Evolutionary conservation across 2,888 invertebrate genomes (phyloP).

Genomic region (Andrena bucephala): DNA sequence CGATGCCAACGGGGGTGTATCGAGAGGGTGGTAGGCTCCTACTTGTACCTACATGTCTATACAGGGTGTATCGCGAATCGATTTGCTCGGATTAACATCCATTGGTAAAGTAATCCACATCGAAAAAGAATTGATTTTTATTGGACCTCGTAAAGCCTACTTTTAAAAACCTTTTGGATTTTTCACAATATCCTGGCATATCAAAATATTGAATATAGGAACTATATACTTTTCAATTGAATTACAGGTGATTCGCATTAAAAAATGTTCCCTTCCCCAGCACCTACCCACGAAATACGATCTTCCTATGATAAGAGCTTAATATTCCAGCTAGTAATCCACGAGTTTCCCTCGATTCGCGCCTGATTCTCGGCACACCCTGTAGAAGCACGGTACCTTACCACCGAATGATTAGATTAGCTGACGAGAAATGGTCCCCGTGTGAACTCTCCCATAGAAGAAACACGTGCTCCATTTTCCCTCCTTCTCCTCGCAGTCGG

Average conservation of each 20-base stretch:
- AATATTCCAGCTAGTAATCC: neutral
- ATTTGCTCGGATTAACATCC: conserved; percentile 5
- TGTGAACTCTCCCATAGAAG: conserved; percentile 80
- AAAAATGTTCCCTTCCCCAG: too few relatives aligned
- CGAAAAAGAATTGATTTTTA: neutral
- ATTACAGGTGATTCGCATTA: too few relatives aligned
- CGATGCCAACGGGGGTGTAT: conserved; percentile 63
- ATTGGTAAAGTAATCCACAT: neutral
- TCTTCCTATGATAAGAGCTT: too few relatives aligned
- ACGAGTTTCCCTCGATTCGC: neutral
- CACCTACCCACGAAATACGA: too few relatives aligned
- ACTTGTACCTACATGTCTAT: conserved; percentile 33
- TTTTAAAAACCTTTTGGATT: too few relatives aligned
- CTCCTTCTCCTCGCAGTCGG: conserved; percentile 50
- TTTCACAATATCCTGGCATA: too few relatives aligned
- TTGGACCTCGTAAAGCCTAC: neutral
- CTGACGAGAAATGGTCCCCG: conserved; percentile 71
- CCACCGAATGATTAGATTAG: conserved; percentile 78
- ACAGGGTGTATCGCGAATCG: conserved; percentile 42
- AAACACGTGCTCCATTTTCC: conserved; percentile 77
- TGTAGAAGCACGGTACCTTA: conserved; percentile 51
- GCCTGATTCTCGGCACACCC: conserved; percentile 16
- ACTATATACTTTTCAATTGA: too few relatives aligned
- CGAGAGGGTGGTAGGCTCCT: conserved; percentile 59
- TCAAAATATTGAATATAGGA: too few relatives aligned